Conservation (phyloP, 1,140 invertebrate species). For the Linepithema humile region DNA sequence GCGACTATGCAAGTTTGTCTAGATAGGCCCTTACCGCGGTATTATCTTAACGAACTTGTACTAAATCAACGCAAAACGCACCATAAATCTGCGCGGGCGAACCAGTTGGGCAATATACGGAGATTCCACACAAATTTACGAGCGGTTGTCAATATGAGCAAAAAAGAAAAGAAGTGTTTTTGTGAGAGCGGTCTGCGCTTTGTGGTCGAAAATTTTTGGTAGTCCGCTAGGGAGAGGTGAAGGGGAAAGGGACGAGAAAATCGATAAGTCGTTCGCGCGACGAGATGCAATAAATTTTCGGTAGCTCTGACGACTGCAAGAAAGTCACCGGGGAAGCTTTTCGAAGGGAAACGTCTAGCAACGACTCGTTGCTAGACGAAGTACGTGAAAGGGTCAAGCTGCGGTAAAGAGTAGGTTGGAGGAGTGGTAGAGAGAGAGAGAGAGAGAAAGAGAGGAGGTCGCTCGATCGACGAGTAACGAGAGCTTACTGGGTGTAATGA, state of each 20-base stretch:
- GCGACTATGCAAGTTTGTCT: too few species aligned
- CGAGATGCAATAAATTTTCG: conserved; percentile 50
- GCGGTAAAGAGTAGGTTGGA: neutral
- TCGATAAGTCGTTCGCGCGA: conserved; percentile 39
- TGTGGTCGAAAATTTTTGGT: conserved; percentile 38
- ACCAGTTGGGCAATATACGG: conserved; percentile 42
- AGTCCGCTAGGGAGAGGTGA: neutral
- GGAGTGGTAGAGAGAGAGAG: neutral
- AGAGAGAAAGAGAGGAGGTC: neutral
- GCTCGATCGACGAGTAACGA: conserved; percentile 68
- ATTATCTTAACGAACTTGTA: conserved; percentile 43
- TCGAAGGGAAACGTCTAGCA: too few species aligned
- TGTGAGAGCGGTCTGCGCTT: neutral
- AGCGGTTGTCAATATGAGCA: conserved; percentile 37
- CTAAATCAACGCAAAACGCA: conserved; percentile 43
- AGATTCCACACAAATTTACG: conserved; percentile 42
- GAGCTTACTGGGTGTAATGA: conserved; percentile 74
- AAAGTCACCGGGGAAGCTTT: conserved; percentile 34
- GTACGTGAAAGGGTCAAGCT: conserved; percentile 25
- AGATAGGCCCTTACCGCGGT: too few species aligned
- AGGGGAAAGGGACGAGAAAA: conserved; percentile 12
- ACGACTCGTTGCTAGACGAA: neutral
- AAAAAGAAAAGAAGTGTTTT: conserved; percentile 23
- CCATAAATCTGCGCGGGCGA: conserved; percentile 27
- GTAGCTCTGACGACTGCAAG: neutral